Base-by-base conservation (phyloP, 2,113 vertebrate species). In the Forbesichthys agassizii region DNA sequence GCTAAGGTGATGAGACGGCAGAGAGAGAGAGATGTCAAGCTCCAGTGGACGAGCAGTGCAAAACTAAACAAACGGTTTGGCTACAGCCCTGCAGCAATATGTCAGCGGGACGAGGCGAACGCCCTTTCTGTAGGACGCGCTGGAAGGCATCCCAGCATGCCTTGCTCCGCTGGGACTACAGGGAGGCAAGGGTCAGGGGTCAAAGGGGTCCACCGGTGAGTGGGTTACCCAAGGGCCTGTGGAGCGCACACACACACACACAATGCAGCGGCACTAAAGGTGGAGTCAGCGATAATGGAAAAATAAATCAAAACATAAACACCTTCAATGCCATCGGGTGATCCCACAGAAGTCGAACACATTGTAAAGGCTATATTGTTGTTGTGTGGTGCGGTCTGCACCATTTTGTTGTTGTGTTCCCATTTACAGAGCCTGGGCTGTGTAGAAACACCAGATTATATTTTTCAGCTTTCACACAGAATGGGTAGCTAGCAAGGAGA, bases 141-240 rank as follows among this genome's bases (percentile, higher is more conserved):
- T 55, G 69, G 33, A 61, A 33, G 69, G 61, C 71, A 71, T 66
- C 64, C 61, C 8, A 5, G 56, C 64, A 70, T 61, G 0, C 4
- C 10, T 53, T 59, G 48, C 64, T 67, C 2, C 52, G 33, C 16
- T 56, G 60, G 14, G 49, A 42, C 9, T 73, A 68, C 73, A 48
- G 48, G 48, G 48, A 59, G 59, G 74, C 16, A 68, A 14, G 48
- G 64, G 78, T 80, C 72, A 83, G 60, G 51, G 64, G 63, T 59
- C 71, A 61, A 68, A 58, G 36, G 70, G 75, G 73, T 74, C 73
- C 53, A 48, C 61, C 59, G 56, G 59, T 11, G 55, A 7, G 1
- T 27, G 75, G 61, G 69, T 86, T 74, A 78, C 46, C 48, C 0
- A 55, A 57, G 57, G 47, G 13, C 57, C 66, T 67, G 46, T n/a